A percentile compares a stretch with the other conserved stretches of the same genome.
Conservation (phyloP, 2,113 vertebrate genomes). For the Charadrius vociferus region DNA sequence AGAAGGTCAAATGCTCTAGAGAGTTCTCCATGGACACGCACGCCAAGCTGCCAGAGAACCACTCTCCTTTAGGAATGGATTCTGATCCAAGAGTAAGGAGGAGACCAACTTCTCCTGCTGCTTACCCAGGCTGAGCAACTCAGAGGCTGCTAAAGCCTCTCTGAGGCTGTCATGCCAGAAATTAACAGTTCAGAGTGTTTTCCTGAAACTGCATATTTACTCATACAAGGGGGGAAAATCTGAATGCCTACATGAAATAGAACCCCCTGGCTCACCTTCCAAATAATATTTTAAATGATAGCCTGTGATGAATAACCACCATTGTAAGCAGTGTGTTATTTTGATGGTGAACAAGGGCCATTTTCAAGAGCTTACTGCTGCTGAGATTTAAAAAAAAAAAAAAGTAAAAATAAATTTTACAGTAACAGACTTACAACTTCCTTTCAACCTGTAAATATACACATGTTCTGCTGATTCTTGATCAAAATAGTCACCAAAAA, state of each 20-base stretch:
- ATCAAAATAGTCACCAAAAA: conserved; percentile 1
- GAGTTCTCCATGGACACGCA: background rate
- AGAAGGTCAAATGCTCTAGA: background rate
- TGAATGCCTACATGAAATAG: background rate
- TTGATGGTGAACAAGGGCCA: background rate
- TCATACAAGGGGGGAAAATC: background rate
- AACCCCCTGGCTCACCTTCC: background rate
- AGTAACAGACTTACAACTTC: background rate
- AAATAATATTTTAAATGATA: background rate
- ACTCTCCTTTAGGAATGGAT: background rate
- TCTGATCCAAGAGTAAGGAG: background rate
- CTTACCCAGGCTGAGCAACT: background rate
- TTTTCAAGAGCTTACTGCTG: background rate
- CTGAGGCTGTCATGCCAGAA: background rate
- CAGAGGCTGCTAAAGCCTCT: background rate
- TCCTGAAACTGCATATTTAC: background rate
- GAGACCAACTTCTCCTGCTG: background rate
- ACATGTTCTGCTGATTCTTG: background rate
- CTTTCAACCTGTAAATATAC: background rate
- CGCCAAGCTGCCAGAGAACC: rapidly evolving
- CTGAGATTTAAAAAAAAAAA: background rate
- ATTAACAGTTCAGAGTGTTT: background rate
- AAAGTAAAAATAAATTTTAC: background rate
- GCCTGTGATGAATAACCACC: background rate
- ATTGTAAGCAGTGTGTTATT: background rate